Evolutionary conservation across 2,888 invertebrate species (phyloP).

Genomic region (Palloptera scutellata): DNA sequence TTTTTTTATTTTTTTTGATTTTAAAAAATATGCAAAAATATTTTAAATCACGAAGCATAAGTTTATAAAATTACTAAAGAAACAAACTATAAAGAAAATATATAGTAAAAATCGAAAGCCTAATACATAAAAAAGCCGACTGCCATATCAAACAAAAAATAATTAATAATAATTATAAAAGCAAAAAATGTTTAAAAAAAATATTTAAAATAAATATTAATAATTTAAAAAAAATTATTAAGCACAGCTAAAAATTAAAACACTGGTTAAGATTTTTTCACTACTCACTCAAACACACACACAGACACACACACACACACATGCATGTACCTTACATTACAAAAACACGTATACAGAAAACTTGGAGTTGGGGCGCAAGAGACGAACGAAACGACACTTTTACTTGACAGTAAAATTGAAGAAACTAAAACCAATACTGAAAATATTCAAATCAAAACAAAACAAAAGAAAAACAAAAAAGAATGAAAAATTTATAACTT

Average conservation of each 20-base stretch:
- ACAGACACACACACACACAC: conserved; percentile 38
- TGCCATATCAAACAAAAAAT: conserved; percentile 49
- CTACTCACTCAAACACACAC: conserved; percentile 8
- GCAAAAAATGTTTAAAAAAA: conserved; percentile 26
- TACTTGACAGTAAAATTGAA: conserved; percentile 32
- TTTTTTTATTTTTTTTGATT: no score
- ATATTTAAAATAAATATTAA: no score
- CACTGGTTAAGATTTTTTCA: conserved; percentile 15
- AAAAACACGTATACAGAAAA: conserved; percentile 25
- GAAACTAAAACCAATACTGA: conserved; percentile 24
- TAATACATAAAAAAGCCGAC: conserved; percentile 46
- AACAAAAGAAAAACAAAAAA: conserved; percentile 29
- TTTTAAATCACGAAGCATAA: no score
- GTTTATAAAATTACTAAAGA: no score
- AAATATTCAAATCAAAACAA: conserved; percentile 29
- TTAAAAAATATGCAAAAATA: no score
- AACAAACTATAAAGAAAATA: conserved; percentile 42
- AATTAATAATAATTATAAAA: conserved; percentile 36
- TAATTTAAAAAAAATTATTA: conserved; percentile 13
- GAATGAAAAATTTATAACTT: conserved; percentile 24
- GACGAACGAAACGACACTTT: conserved; percentile 24
- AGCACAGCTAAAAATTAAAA: not conserved
- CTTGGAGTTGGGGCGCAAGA: conserved; percentile 62
- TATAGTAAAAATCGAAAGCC: conserved; percentile 32
- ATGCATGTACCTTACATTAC: conserved; percentile 27